These are phyloP conservation scores for Margarornis squamiger DNA, from an alignment of 2,797 vertebrate species.

Conservation along the genomic window DNA sequence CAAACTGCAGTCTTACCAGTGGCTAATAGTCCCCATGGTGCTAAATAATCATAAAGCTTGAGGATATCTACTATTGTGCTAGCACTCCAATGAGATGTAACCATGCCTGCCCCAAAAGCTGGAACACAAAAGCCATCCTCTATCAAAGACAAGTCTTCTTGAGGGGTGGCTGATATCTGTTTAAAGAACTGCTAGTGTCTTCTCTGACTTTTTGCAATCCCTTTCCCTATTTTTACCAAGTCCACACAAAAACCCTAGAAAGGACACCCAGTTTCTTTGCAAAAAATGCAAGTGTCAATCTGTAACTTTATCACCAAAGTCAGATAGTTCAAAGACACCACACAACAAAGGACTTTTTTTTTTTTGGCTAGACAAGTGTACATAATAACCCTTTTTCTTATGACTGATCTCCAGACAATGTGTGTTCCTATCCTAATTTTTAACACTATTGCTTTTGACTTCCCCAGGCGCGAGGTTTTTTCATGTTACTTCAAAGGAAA, in stretches of 20 bases:
- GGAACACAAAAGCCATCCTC: slow-evolving; percentile 15
- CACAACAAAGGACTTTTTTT: background rate
- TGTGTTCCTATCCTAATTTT: background rate
- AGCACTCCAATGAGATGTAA: slow-evolving; percentile 13
- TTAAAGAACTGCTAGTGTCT: background rate
- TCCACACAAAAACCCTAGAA: background rate
- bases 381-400: background rate
- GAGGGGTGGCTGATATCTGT: background rate
- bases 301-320: background rate
- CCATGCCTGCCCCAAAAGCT: background rate
- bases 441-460: background rate
- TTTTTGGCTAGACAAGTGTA: background rate
- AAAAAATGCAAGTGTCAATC: background rate
- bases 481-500: background rate
- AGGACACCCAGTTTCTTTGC: background rate
- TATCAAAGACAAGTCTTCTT: background rate
- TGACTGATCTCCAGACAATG: background rate
- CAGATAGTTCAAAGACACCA: background rate
- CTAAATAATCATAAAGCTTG: slow-evolving; percentile 63
- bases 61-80: slow-evolving; percentile 3
- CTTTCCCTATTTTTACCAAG: background rate
- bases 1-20: slow-evolving; percentile 58
- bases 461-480: background rate
- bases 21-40: slow-evolving; percentile 58
- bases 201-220: background rate